Evolutionary conservation across 2,888 invertebrate genomes (phyloP), one percentile per base, ranked within the genome.

Genomic region (Chrysolina americana): DNA sequence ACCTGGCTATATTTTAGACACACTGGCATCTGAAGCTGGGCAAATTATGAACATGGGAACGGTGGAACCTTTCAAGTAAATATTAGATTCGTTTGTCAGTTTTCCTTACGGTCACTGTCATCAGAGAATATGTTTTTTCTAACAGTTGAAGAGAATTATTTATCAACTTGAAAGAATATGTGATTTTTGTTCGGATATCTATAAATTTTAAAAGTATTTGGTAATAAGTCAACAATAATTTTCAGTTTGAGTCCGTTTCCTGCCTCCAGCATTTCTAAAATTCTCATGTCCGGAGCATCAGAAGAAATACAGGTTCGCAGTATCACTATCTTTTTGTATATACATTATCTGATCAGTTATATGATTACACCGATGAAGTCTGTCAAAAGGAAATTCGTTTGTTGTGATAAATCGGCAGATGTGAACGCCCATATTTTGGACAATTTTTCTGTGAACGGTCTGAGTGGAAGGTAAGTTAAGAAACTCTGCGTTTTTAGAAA

Each of bases 1-100:
- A 53, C 88, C 89, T 0, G 79, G 85, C 5, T 86, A 89, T 0
- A 86, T 90, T 36, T 87, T 86, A 50, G 87, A 89, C 68, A 76
- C 82, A n/a, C 73, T 86, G 36, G 77, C 82, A 74, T 74, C 81
- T n/a, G 81, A 83, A 70, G 83, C 83, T 48, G 68, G 70, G 9
- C 70, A 79, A 36, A 75, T 84, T 3, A 28, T 73, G 17, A 63
- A 71, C n/a, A 41, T 50, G 50, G 76, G 70, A n/a, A 70, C 70
- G 64, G 19, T 76, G 17, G 74, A 75, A 23, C 53, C 77, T 65
- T 75, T 73, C 66, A 71, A 76, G 80, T 81, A 77, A 75, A 69
- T 72, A 21, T 50, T 62, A 36, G 0, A 68, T 19, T 65, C 48
- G 23, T 36, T 63, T 21, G 8, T 19, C 19, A 28, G 5, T 36